Conservation (phyloP, 1,140 invertebrate species). For the Drosophila funebris region DNA sequence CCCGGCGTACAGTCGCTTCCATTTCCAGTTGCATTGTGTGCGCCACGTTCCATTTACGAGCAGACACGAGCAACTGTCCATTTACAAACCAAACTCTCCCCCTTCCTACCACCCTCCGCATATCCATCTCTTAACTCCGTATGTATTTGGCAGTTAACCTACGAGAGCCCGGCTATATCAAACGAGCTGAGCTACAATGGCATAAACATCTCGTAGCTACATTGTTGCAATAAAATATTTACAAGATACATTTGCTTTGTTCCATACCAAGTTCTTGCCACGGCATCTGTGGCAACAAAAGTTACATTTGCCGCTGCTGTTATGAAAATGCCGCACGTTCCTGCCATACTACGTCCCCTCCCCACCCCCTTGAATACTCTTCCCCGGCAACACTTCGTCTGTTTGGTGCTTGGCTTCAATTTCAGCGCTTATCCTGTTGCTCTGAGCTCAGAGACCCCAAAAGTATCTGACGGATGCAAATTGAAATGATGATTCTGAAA, state of each 20-base stretch:
- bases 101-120: background rate
- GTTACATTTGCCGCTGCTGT: conserved; percentile 36
- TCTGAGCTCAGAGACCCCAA: background rate
- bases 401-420: background rate
- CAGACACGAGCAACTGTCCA: conserved; percentile 22
- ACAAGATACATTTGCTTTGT: conserved; percentile 71
- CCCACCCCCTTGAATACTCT: background rate
- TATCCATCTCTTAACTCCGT: background rate
- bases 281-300: conserved; percentile 64
- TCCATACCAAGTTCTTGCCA: conserved; percentile 49
- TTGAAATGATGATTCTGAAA: background rate
- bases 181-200: conserved; percentile 25
- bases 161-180: conserved; percentile 35
- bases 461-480: background rate
- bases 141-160: conserved; percentile 24
- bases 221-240: conserved; percentile 80
- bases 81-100: background rate
- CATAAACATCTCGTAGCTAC: conserved; percentile 60
- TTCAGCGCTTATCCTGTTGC: conserved; percentile 50
- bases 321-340: conserved; percentile 50
- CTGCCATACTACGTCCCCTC: background rate
- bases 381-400: background rate
- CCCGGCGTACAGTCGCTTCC: conserved; percentile 63
- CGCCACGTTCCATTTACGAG: conserved; percentile 51
- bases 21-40: conserved; percentile 66